Base-by-base conservation (phyloP, 1,140 invertebrate genomes). In the Papilio machaon region DNA sequence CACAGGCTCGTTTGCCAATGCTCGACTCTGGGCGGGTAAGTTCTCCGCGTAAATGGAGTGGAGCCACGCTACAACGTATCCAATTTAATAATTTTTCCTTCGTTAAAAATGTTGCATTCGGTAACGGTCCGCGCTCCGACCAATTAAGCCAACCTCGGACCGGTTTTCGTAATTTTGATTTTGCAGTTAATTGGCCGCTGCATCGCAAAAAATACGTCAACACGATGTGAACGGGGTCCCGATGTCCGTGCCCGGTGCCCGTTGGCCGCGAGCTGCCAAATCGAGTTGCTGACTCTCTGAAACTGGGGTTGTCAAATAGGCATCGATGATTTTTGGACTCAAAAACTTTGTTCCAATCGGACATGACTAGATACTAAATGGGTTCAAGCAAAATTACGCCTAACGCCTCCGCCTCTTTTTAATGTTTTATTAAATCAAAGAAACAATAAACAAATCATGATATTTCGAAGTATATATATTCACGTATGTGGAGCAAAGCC, bases 161-260 rank as follows among this genome's bases (percentile, higher is more conserved):
- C 60, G 85, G 81, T 85, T 85, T 52, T 76, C 77, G 64, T 83
- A 82, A 88, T 86, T 88, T 85, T 82, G 84, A 82, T 85, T 85
- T 85, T 73, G 84, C 82, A 81, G 76, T 85, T 87, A 88, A 88
- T 86, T 87, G 85, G 84, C 78, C 80, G 81, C 73, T 77, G 64
- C 81, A 73, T 46, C 73, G 73, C 73, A 73, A 73, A 73, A 73
- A 73, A 17, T 46, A 46, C 38, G 73, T 43, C 73, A 73, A 73
- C 43, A 70, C 30, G 43, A 73, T 17, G 73, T 73, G 73, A 73
- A 73, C 73, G 73, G 38, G 38, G 13, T 70, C 64, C 64, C 64
- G 30, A 35, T 70, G 64, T 70, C 30, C 64, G 64, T 13, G 64
- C 23, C 54, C 54, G n/a, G 54, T 58, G 54, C 54, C 54, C n/a